Conservation (phyloP, 2,888 invertebrate species). For the Parnassius smintheus region DNA sequence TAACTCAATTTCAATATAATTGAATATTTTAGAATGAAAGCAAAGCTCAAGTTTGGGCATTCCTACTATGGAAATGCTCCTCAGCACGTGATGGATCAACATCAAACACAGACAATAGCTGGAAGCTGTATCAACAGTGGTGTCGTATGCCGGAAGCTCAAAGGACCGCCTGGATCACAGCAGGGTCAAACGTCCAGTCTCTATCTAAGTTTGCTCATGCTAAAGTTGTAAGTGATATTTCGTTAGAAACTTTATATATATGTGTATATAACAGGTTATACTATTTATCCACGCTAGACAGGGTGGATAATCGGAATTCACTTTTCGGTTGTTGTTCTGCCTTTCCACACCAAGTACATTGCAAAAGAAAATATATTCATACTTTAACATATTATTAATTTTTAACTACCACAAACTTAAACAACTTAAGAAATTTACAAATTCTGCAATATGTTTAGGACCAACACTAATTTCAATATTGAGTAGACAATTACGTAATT, state of each 20-base stretch:
- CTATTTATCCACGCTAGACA: no score
- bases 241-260: not conserved
- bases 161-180: conserved; percentile 89
- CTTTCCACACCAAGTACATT: no score
- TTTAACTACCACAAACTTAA: no score
- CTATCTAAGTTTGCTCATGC: conserved; percentile 85
- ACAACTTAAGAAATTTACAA: no score
- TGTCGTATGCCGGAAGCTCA: conserved; percentile 88
- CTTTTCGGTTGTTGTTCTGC: no score
- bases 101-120: conserved; percentile 83
- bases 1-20: not conserved
- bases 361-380: no score
- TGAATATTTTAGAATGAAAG: conserved; percentile 82
- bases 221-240: conserved; percentile 80
- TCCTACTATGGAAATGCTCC: conserved; percentile 88
- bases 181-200: conserved; percentile 88
- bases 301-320: no score
- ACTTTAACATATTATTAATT: no score
- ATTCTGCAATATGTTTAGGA: no score
- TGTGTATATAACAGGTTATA: no score
- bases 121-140: conserved; percentile 92
- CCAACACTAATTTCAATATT: no score
- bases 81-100: conserved; percentile 68
- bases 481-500: no score
- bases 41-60: conserved; percentile 93